phyloP scores from a whole-genome alignment of 2,113 vertebrate species.

The Eurystomus gularis region DNA sequence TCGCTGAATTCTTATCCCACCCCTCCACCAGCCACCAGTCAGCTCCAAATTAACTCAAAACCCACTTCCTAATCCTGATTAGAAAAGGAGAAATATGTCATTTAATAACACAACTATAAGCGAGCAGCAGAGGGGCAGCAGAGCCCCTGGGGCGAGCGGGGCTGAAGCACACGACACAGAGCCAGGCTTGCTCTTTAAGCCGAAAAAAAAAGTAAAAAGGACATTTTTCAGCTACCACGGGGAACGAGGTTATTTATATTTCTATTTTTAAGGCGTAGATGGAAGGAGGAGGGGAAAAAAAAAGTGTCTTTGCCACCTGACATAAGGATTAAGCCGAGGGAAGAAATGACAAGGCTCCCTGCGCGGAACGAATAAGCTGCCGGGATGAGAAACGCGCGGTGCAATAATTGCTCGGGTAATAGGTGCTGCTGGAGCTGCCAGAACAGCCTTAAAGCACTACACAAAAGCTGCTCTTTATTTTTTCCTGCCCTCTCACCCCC shows the following conservation, averaged over 20 bases:
- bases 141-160: fast-evolving
- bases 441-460: not conserved
- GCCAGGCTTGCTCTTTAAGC: not conserved
- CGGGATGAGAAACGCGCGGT: not conserved
- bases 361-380: conserved; percentile 29
- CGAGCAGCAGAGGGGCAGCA: not conserved
- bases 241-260: not conserved
- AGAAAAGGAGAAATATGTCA: not conserved
- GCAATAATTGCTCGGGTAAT: not conserved
- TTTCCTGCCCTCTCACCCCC: not conserved
- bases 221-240: not conserved
- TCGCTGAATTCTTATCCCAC: not conserved
- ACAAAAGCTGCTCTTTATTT: not conserved
- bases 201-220: too few relatives aligned
- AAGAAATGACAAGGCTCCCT: not conserved
- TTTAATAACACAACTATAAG: not conserved
- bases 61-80: not conserved
- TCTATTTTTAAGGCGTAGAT: not conserved
- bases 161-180: not conserved
- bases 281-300: not conserved
- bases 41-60: not conserved
- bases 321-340: not conserved
- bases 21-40: not conserved
- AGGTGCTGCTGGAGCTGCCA: not conserved
- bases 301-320: not conserved